These are phyloP conservation scores for Pseudochaenichthys georgianus DNA, from an alignment of 2,797 vertebrate genomes.

Conservation along the genomic window DNA sequence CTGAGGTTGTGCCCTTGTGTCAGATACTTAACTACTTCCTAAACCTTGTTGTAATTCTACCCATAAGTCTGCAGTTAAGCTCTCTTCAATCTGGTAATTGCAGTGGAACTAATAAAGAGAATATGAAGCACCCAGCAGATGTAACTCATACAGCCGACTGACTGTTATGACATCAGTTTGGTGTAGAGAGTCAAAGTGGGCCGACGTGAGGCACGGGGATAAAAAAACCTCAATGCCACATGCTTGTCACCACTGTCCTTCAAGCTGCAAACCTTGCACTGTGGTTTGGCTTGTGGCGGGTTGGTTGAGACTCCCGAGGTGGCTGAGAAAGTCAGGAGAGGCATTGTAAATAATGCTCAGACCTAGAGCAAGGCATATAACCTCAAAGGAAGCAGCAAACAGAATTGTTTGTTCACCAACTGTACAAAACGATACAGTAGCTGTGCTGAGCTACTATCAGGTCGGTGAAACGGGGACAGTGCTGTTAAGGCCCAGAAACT, in stretches of 20 bases:
- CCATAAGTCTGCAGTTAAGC: constrained; percentile 53
- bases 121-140: constrained; percentile 44
- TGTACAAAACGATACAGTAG: background rate
- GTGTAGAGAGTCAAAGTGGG: constrained; percentile 42
- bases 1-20: constrained; percentile 56
- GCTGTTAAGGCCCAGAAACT: background rate
- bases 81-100: constrained; percentile 48
- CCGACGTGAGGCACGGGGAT: constrained; percentile 25
- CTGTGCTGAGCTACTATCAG: background rate
- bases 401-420: constrained; percentile 29
- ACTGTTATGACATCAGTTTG: constrained; percentile 58
- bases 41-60: constrained; percentile 63
- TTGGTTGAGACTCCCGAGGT: constrained; percentile 37
- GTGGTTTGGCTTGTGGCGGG: constrained; percentile 44
- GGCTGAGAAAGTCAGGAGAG: constrained; percentile 30
- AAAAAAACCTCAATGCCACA: constrained; percentile 52
- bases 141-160: constrained; percentile 50
- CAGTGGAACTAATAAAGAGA: constrained; percentile 44
- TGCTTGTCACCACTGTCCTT: constrained; percentile 46
- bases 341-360: constrained; percentile 33
- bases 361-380: constrained; percentile 31
- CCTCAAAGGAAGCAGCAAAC: constrained; percentile 17
- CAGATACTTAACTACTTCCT: constrained; percentile 65
- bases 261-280: constrained; percentile 36
- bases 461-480: constrained; percentile 15